Base-by-base conservation (phyloP, 2,113 vertebrate species). In the Hystrix brachyura region DNA sequence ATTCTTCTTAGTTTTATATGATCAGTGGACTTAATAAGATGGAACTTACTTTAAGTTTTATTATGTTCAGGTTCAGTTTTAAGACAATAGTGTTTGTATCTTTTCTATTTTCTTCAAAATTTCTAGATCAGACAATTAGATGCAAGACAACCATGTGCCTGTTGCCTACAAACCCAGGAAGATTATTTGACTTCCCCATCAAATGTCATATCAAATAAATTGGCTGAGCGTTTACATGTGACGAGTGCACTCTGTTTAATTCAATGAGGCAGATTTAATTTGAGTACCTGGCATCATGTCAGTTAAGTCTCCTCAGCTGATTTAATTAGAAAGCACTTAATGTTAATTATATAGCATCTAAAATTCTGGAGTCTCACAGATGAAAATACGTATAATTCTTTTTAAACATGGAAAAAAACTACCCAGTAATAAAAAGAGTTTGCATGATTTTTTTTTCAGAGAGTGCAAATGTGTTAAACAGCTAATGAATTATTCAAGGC, bases 341-440 rank as follows among this genome's bases (percentile, higher is more conserved):
- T 96, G 96, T 92, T 98, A 98, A 98, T 98, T 97, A 97, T 91
- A 98, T 98, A 97, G 83, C 96, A 96, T 97, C 98, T 98, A 98
- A 97, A 98, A 76, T 98, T 95, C 88, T 95, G 78, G 57, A 97
- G 86, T 80, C 62, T 97, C 81, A 69, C 18, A 90, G 29, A 71
- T 80, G 25, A 88, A 84, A 86, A 86, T 53, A 84, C 48, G 83
- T 82, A 74, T 82, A 95, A 93, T 92, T 21, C n/a, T 46, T 87
- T 97, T 83, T 71, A 62, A 96, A 98, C 98, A 94, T 84, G 84
- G 87, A 97, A 87, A 95, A 78, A 96, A 91, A 95, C 55, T 94
- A 48, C 14, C 14, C 29, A 96, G 71, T 93, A 79, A 95, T 97
- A 97, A 97, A 97, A 97, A 89, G 64, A 97, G 92, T 98, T 98